Conservation (phyloP, 92 coral and sea anemone species). For the Phenganax stokvisi region DNA sequence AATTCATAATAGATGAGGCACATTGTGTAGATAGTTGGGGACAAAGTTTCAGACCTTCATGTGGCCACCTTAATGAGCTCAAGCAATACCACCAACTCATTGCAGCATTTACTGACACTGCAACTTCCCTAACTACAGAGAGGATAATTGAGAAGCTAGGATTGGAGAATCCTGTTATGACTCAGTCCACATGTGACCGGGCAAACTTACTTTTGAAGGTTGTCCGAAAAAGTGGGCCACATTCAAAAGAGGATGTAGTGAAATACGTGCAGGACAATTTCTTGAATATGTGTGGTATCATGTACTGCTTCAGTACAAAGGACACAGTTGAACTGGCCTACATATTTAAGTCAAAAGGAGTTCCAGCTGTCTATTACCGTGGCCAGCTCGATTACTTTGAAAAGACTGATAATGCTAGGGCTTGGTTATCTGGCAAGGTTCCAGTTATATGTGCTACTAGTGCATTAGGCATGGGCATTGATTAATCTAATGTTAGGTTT, state of each 20-base stretch:
- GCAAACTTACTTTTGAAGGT: neutral
- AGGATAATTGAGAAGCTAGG: constrained; percentile 18
- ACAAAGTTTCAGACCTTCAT: constrained; percentile 19
- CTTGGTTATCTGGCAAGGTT: constrained; percentile 13
- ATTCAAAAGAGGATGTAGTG: constrained; percentile 10
- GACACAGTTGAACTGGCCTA: constrained; percentile 19
- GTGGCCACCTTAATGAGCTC: neutral
- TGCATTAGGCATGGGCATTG: constrained; percentile 17
- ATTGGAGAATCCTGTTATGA: constrained; percentile 3
- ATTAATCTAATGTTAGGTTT: constrained; percentile 4
- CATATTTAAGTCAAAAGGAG: constrained; percentile 10
- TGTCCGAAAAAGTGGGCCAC: constrained; percentile 15
- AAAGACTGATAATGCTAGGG: constrained; percentile 10
- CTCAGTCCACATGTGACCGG: constrained; percentile 10
- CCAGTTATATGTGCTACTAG: constrained; percentile 14
- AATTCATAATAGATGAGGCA: constrained; percentile 13
- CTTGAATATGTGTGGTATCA: neutral
- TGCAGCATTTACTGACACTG: constrained; percentile 25
- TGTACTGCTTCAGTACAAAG: constrained; percentile 11
- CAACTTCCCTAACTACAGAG: neutral
- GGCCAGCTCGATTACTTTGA: constrained; percentile 24
- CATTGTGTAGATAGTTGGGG: constrained; percentile 7
- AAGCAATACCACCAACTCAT: neutral
- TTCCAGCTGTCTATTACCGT: constrained; percentile 12
- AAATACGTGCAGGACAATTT: neutral